These are phyloP conservation scores for Euphonia xanthogaster DNA, from an alignment of 2,797 vertebrate genomes.

Conservation along the genomic window DNA sequence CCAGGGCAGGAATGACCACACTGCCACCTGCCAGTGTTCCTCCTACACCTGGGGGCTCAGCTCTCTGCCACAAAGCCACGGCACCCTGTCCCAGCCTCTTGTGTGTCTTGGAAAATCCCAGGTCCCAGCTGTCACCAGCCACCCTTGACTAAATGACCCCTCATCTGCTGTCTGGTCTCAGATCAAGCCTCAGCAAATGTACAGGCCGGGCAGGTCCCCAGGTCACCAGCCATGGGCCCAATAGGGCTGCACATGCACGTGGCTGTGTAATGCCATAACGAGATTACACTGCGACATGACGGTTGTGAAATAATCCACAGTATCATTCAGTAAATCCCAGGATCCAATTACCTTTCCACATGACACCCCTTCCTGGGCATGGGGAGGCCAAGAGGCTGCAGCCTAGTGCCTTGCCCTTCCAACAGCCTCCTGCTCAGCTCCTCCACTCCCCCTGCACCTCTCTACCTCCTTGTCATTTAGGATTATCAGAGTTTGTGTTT, in stretches of 20 bases:
- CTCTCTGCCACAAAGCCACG: rapidly evolving
- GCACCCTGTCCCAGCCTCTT: neutral
- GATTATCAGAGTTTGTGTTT: neutral
- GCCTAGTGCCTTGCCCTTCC: neutral
- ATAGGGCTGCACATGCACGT: neutral
- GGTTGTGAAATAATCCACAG: slow-evolving; percentile 42
- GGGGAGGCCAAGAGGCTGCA: neutral
- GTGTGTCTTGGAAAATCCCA: neutral
- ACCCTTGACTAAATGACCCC: neutral
- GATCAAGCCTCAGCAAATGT: neutral
- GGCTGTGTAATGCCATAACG: slow-evolving; percentile 20
- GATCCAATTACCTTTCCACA: slow-evolving; percentile 59
- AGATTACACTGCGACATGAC: slow-evolving; percentile 30
- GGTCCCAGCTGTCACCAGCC: neutral
- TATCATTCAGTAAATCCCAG: slow-evolving; percentile 42
- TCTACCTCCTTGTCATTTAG: neutral
- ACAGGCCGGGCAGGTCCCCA: rapidly evolving
- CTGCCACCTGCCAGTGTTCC: neutral
- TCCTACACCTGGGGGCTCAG: rapidly evolving
- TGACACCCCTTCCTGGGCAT: neutral
- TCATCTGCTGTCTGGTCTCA: neutral
- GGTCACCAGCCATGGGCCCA: neutral
- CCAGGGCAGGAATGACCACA: neutral
- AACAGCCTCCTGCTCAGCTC: neutral
- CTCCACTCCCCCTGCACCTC: neutral